Base-by-base conservation (phyloP, 1,140 invertebrate genomes). In the Formica exsecta region DNA sequence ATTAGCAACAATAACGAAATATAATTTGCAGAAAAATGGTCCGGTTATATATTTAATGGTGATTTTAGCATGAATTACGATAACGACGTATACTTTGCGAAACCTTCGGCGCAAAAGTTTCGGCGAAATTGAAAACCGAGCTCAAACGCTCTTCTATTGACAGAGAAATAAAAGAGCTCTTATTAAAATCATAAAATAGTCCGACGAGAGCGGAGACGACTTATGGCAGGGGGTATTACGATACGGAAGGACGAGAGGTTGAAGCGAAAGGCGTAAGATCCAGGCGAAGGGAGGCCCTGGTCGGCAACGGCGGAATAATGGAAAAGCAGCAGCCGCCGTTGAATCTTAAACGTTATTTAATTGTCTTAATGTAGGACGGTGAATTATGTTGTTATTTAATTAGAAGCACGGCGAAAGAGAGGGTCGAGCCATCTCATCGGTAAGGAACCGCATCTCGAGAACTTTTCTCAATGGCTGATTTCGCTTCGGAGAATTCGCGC, bases 311-410 rank as follows among this genome's bases (percentile, higher is more conserved):
- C 70, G 88, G 91, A 93, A 92, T 94, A 92, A 93, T 93, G 92
- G 92, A 92, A 92, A 91, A 92, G 87, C 87, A 90, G 83, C 89
- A 89, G 88, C 89, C 88, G 81, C 75, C 81, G 91, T 89, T 91
- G 93, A 93, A 94, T 94, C 92, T 94, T 93, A 93, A 95, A 92
- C 91, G 93, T 92, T 94, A 93, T 94, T 94, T 94, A 94, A 94
- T 94, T 94, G 90, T 92, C 89, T 91, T 86, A 91, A 91, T 90
- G 87, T 92, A 92, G 92, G 91, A 91, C 91, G 91, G 86, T 93
- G 91, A 94, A 94, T 94, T 93, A 93, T 94, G 93, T 94, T 94
- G 93, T 94, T 94, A 94, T 94, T 94, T 94, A 94, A 94, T 94
- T 94, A 95, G 91, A 93, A 90, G 81, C 74, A 68, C 76, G 16